Base-by-base conservation (phyloP, 1,140 invertebrate genomes). In the Cepaea nemoralis region DNA sequence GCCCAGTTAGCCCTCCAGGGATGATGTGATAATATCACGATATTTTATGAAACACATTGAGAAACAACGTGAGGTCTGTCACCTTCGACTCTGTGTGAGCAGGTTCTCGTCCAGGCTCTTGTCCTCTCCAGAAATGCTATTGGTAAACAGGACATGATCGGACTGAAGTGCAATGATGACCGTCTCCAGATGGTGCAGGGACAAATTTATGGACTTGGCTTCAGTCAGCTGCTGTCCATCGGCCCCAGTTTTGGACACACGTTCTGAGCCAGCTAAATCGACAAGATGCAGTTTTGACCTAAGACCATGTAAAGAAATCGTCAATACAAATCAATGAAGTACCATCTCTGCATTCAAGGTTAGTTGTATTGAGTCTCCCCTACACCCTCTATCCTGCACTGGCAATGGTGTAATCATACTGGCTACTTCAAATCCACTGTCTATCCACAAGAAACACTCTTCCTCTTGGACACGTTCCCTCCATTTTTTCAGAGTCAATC, bases 221-320 rank as follows among this genome's bases (percentile, higher is more conserved):
- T 95, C 94, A 12, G 91, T 93, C 74, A 94, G 88, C 73, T 93
- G 91, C 80, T 92, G 91, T 59, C 94, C 94, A 75, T 91, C 91
- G 14, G 89, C 91, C 31, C 91, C 90, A 27, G 89, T 91, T 83
- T 92, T 92, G 24, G 89, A 87, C 37, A 92, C 91, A 78, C 91
- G 84, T 80, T 92, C 91, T 24, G 91, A 92, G 92, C 94, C 94
- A 48, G 94, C 94, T 24, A 94, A 90, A 89, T 94, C 94, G 3
- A 94, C 94, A 27, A 94, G 86, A 89, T 94, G 93, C 19, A 94
- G 89, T 88, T 94, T 94, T 1, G 94, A 93, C 86, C 92, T 92
- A 73, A 59, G 85, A 87, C 35, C 31, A 45, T 2, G 8, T 24
- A 55, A 55, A 55, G 19, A 55, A 8, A n/a, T n/a, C n/a, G n/a